Conservation (phyloP, 2,888 invertebrate genomes). For the Thalpophila matura region DNA sequence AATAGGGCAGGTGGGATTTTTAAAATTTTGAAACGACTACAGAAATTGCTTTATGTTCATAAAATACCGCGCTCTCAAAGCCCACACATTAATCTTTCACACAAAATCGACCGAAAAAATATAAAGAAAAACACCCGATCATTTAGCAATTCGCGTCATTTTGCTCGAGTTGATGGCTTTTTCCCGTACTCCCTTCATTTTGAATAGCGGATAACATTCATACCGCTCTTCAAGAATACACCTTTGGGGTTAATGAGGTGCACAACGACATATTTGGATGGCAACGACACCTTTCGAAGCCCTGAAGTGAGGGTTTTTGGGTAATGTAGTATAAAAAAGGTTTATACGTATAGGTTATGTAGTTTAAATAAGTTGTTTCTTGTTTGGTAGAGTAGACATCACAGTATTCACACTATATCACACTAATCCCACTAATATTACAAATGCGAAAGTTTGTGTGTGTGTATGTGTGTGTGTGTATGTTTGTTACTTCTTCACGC, state of each 20-base stretch:
- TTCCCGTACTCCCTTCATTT: constrained; percentile 26
- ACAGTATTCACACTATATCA: too few relatives aligned
- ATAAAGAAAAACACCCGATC: constrained; percentile 6
- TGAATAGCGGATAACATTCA: constrained; percentile 36
- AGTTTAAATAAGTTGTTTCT: constrained; percentile 3
- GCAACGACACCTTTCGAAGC: constrained; percentile 18
- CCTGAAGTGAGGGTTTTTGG: constrained; percentile 13
- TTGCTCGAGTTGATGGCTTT: constrained; percentile 24
- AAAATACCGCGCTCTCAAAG: neutral
- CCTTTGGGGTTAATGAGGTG: constrained; percentile 44
- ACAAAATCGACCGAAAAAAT: constrained; percentile 29
- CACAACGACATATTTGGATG: constrained; percentile 33
- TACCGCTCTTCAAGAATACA: constrained; percentile 13
- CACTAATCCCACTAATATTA: too few relatives aligned
- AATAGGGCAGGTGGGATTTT: too few relatives aligned
- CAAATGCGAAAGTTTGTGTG: too few relatives aligned
- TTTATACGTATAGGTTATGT: neutral
- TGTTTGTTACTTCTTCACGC: too few relatives aligned
- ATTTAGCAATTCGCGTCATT: constrained; percentile 21
- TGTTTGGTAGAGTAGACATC: neutral
- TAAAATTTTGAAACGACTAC: too few relatives aligned
- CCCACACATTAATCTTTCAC: neutral
- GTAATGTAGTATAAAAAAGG: constrained; percentile 18
- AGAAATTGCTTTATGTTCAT: neutral
- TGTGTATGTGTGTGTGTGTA: too few relatives aligned